Conservation (phyloP, 2,797 vertebrate species). For the Danio kyathit region DNA sequence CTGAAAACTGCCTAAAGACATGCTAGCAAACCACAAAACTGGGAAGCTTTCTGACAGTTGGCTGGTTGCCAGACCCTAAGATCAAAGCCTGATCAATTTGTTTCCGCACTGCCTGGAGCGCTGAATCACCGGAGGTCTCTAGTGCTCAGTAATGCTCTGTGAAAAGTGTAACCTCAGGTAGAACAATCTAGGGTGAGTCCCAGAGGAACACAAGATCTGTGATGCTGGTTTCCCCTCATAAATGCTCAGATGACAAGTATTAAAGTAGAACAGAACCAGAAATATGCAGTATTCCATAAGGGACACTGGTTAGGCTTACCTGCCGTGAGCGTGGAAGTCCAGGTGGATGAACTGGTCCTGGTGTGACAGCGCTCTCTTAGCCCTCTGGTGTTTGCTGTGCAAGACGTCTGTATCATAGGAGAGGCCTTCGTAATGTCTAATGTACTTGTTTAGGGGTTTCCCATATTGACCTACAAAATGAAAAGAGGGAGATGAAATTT, state of each 20-base stretch:
- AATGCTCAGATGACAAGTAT: not conserved
- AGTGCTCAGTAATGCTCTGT: not conserved
- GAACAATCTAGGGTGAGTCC: conserved; percentile 3
- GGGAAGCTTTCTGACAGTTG: not conserved
- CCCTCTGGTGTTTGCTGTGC: conserved; percentile 96
- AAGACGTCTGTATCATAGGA: conserved; percentile 89
- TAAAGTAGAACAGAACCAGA: not conserved
- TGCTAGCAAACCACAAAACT: not conserved
- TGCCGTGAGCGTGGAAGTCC: conserved; percentile 95
- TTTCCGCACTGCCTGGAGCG: not conserved
- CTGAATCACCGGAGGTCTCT: not conserved
- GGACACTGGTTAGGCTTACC: conserved; percentile 79
- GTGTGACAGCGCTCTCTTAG: conserved; percentile 90
- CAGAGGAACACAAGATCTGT: not conserved
- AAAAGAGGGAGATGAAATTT: not conserved
- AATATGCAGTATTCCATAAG: not conserved
- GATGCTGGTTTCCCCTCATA: not conserved
- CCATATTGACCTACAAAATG: conserved; percentile 85
- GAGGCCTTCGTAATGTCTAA: conserved; percentile 95
- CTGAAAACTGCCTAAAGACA: not conserved
- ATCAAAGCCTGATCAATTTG: conserved; percentile 17
- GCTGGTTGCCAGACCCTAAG: not conserved
- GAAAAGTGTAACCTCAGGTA: not conserved
- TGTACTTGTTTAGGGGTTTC: conserved; percentile 90
- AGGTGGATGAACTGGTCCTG: conserved; percentile 88